Evolutionary conservation across 2,113 vertebrate genomes (phyloP).

Genomic region (Xiphophorus couchianus): DNA sequence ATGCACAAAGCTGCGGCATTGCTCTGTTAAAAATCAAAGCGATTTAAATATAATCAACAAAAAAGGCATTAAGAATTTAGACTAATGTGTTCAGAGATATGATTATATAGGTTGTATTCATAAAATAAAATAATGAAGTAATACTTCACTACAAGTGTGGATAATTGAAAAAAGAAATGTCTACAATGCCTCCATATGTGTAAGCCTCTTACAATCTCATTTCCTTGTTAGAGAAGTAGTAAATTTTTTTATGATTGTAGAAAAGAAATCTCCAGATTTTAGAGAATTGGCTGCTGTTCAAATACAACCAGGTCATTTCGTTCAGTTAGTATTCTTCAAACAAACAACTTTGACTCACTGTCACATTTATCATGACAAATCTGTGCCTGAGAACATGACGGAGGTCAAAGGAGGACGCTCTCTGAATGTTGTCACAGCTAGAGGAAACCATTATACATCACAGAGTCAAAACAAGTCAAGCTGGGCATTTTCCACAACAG

Average conservation of each 20-base stretch:
- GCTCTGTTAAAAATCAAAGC: not conserved
- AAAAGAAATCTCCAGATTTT: not conserved
- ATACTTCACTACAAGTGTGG: not conserved
- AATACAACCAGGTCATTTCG: not conserved
- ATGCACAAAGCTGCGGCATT: not conserved
- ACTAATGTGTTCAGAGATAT: not conserved
- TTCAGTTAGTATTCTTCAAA: not conserved
- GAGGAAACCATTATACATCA: not conserved
- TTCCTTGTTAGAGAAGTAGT: not conserved
- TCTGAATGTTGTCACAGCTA: constrained; percentile 3
- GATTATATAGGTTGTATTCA: not conserved
- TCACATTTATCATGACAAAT: constrained; percentile 14
- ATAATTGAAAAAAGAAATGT: not conserved
- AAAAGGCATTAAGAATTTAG: not conserved
- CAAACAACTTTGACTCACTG: constrained; percentile 19
- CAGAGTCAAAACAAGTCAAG: not conserved
- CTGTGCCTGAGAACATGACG: constrained; percentile 5
- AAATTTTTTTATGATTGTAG: not conserved
- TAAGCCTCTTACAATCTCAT: not conserved
- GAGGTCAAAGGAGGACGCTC: constrained; percentile 22
- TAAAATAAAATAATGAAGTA: not conserved
- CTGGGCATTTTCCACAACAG: not conserved
- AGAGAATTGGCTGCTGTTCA: not conserved
- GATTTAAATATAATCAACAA: not conserved
- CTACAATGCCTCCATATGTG: not conserved